Evolutionary conservation across 2,888 invertebrate genomes (phyloP), one percentile per base, ranked within the genome.

Genomic region (Drosophila paranaensis): DNA sequence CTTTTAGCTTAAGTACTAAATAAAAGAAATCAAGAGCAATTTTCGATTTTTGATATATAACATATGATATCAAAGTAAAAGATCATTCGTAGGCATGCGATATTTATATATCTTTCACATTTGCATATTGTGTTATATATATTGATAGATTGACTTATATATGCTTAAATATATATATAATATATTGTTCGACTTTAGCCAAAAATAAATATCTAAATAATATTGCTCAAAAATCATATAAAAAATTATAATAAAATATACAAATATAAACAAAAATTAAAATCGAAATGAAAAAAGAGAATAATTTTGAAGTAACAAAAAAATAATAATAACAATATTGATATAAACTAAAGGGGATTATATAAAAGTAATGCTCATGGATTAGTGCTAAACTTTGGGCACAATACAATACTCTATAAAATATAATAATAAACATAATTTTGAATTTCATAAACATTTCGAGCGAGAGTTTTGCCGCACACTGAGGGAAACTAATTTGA

Each of bases 401-500:
- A 14, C 6, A 30, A 10, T 50, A 43, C 11, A 10, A 16, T 20
- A 43, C 1, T 9, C 16, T 33, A 48, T 11, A n/a, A 48, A 48
- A 30, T 2, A 48, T 11, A n/a, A n/a, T n/a, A n/a, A n/a, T 3
- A 10, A 6, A 30, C n/a, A 48, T 30, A n/a, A 30, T 35, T 30
- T 20, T 3, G 13, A 53, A 37, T 20, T 53, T 37, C 2, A 6
- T 37, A 25, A 39, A 54, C 14, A 27, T 27, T 54, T 54, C 54
- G 30, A 62, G 35, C 30, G 27, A n/a, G 14, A 48, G 35, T 51
- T 57, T 78, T 60, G 74, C 68, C 67, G 79, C 58, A 53, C n/a
- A 46, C 40, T 39, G 14, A 33, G n/a, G 33, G 11, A 42, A 25
- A 50, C 37, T 57, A 20, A 39, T 30, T 25, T 45, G 55, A 37